Base-by-base conservation (phyloP, 2,113 vertebrate genomes). In the Podarcis raffonei region DNA sequence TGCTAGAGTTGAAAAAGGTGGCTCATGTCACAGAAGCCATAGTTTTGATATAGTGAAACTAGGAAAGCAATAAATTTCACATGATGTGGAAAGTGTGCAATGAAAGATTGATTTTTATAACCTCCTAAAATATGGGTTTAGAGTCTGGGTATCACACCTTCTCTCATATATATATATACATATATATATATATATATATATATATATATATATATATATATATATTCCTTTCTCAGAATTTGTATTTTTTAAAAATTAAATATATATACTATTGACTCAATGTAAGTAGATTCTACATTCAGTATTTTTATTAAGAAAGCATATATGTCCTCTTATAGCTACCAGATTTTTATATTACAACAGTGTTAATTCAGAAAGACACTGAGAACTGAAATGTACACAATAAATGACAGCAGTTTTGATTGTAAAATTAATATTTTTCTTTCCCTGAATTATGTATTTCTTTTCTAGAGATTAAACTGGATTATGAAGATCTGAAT, bases 41-140 rank as follows among this genome's bases (percentile, higher is more conserved):
- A 78, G 39, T 90, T 27, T 74, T 84, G 86, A 85, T 90, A 89
- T 84, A 90, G 78, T 75, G 89, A 83, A 90, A 92, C 80, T 87
- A 91, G 78, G 83, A 89, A 95, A 76, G 78, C 76, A 92, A 81
- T 95, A 94, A 92, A 92, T 92, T 89, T 4, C 86, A 32, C 65
- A 74, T 90, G 89, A 37, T 80, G 81, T 94, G 95, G 91, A 92
- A 94, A 89, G 91, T 91, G 93, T 94, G 90, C 94, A 95, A 93
- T 94, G 92, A 93, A 94, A 94, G 84, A 91, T 94, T 95, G 91
- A 92, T 93, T 96, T 95, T 94, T 88, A 78, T 89, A 90, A 88
- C 93, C 75, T 76, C 82, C 92, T 90, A 89, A 68, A 88, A 57
- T 81, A 42, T 89, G 86, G 89, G 75, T 57, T 89, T 90, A 62